Base-by-base conservation (phyloP, 2,888 invertebrate species). In the Leptopilina syphax region DNA sequence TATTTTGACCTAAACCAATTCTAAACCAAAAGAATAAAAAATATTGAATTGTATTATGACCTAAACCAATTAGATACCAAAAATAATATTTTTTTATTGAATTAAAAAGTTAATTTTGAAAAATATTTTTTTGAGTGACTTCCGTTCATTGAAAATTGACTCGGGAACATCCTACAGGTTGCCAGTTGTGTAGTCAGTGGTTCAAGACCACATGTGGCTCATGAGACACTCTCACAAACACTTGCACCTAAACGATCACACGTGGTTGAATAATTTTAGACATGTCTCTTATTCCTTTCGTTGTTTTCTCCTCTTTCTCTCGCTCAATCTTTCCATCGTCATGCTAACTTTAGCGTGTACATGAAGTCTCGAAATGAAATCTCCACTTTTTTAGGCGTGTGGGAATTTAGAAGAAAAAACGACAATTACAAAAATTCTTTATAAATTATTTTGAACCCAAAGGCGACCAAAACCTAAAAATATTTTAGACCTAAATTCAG, bases 101-200 rank as follows among this genome's bases (percentile, higher is more conserved):
- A 44, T 6, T 44, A 44, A 44, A 1, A 44, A 44, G 7, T 60
- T 60, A 63, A 63, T 63, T 63, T 9, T 9, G 6, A 18, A 57
- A 27, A 70, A 7, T 4, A 47, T 10, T 24, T 68, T 70, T 27
- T 27, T 4, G 54, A 54, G 27, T 27, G 34, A 73, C 73, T 73
- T 57, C 34, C 34, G 73, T 57, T 57, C 44, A 9, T 47, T 9
- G 34, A n/a, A 57, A 73, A 73, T 57, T 34, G 57, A 70, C n/a
- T 73, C 54, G 50, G 27, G 70, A n/a, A 41, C 63, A 63, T 63
- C 57, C 73, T 73, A 73, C 73, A 73, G 73, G 73, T 73, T 73
- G 73, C 73, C 57, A 73, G 73, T 73, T 73, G 57, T 73, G 54
- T 54, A 73, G 73, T 57, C 54, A 73, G 73, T 73, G 73, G 73